A percentile compares a stretch with the other conserved stretches of the same genome.
Conservation (phyloP, 2,797 vertebrate genomes). For the Sebastes jordani region DNA sequence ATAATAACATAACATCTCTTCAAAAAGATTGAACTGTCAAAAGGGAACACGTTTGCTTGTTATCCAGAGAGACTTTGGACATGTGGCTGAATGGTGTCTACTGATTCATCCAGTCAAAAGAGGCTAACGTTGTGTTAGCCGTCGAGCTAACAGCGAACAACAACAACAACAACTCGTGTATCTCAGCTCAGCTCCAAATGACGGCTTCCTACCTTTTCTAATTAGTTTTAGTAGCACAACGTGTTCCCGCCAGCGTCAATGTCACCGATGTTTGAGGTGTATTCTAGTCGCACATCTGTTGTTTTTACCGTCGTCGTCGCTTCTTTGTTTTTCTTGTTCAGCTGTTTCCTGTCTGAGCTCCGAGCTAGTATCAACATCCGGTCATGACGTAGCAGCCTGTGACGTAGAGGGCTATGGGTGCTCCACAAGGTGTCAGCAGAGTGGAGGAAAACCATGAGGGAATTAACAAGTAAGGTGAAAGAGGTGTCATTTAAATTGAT, state of each 20-base stretch:
- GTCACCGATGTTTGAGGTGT: constrained; percentile 21
- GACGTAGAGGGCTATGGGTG: not conserved
- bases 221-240: not conserved
- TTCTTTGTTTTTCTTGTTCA: constrained; percentile 80
- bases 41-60: accelerated
- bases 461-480: too few species aligned
- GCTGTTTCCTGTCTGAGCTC: constrained; percentile 76
- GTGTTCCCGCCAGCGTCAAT: not conserved
- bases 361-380: constrained; percentile 77
- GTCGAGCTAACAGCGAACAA: constrained; percentile 51
- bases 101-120: not conserved
- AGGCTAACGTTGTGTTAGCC: constrained; percentile 53
- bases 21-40: not conserved
- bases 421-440: constrained; percentile 53
- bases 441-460: not conserved
- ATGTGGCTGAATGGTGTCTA: not conserved
- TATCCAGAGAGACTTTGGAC: not conserved
- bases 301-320: constrained; percentile 40
- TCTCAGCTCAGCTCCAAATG: not conserved
- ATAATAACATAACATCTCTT: not conserved
- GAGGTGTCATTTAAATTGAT: too few species aligned
- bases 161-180: constrained; percentile 8
- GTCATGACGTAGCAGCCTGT: constrained; percentile 29
- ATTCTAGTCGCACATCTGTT: constrained; percentile 22
- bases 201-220: constrained; percentile 33